Conservation (phyloP, 1,140 invertebrate genomes). For the Brachionus asplanchnoidis region DNA sequence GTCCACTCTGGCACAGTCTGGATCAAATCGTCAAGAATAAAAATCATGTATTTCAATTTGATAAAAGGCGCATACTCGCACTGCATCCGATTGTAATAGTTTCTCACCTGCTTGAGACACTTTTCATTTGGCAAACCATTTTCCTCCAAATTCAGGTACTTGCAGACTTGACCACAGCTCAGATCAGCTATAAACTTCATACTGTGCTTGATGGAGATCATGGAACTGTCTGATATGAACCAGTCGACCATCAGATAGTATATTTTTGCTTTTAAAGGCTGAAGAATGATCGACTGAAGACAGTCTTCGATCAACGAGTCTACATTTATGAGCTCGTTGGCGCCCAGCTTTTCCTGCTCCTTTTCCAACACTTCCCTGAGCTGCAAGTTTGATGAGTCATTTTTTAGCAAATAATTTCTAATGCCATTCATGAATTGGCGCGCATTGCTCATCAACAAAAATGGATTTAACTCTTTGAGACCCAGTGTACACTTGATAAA, state of each 20-base stretch:
- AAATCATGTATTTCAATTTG: slow-evolving; percentile 6
- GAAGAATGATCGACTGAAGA: neutral
- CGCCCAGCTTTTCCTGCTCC: neutral
- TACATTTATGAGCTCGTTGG: neutral
- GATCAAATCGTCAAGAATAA: neutral
- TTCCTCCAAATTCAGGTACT: neutral
- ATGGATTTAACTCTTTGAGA: neutral
- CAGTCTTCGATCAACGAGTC: slow-evolving; percentile 15
- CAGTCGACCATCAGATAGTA: slow-evolving; percentile 2
- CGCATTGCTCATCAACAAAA: neutral
- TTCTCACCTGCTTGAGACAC: neutral
- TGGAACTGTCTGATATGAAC: neutral
- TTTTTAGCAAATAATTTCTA: slow-evolving; percentile 3
- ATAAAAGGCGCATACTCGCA: slow-evolving; percentile 29
- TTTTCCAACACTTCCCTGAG: neutral
- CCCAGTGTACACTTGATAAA: neutral
- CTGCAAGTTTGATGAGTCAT: neutral
- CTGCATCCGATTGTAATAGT: slow-evolving; percentile 25
- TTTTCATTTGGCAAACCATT: neutral
- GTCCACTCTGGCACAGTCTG: neutral
- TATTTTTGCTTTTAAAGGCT: slow-evolving; percentile 11
- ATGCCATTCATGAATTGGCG: slow-evolving; percentile 25
- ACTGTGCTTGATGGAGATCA: neutral
- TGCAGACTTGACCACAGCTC: neutral
- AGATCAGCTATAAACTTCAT: neutral